Percentiles rank a stretch among this genome's conserved stretches.
phyloP scores from a whole-genome alignment of 2,888 invertebrate species.

The Himalopsyche tibetana region DNA sequence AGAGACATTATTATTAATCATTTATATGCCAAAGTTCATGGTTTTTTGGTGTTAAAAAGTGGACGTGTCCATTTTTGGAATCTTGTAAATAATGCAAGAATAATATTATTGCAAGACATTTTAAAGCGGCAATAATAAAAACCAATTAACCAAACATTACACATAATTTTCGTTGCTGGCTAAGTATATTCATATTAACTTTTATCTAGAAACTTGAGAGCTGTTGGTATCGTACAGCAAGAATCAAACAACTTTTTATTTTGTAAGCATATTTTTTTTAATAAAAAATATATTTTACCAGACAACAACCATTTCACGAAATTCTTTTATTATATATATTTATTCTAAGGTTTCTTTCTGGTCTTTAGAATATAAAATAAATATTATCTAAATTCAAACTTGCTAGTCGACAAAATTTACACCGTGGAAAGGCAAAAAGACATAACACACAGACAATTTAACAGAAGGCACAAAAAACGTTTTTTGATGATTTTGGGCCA shows the following conservation, averaged over 20 bases:
- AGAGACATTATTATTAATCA: background rate
- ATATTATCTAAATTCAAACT: no score
- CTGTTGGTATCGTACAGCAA: background rate
- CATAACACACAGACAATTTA: no score
- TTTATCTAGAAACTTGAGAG: slow-evolving; percentile 21
- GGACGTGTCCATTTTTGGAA: slow-evolving; percentile 58
- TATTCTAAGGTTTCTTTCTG: no score
- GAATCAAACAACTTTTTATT: background rate
- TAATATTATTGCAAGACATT: slow-evolving; percentile 49
- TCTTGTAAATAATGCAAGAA: slow-evolving; percentile 52
- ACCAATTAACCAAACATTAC: slow-evolving; percentile 58
- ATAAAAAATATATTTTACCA: no score
- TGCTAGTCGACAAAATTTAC: no score
- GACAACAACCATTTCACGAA: no score
- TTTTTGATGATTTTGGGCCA: no score
- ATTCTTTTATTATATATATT: no score
- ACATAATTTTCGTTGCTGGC: background rate
- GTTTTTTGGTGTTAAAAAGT: slow-evolving; percentile 47
- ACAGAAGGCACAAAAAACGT: no score
- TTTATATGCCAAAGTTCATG: slow-evolving; percentile 57
- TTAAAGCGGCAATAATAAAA: slow-evolving; percentile 49
- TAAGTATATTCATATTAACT: background rate
- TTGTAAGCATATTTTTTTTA: no score
- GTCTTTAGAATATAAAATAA: no score
- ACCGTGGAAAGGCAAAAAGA: no score